Base-by-base conservation (phyloP, 1,140 invertebrate species). In the Coboldia fuscipes region DNA sequence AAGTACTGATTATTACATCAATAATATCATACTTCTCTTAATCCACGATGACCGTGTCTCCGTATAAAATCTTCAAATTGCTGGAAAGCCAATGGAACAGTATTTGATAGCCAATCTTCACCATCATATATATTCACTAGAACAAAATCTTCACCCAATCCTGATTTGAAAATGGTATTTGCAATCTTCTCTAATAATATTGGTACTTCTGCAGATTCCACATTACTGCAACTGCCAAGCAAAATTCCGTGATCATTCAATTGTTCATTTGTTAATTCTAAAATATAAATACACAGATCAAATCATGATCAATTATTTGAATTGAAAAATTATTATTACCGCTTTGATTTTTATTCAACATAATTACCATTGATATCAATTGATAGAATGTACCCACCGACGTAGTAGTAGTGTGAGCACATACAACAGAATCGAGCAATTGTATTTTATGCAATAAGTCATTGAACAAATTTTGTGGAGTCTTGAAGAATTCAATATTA, bases 21-120 rank as follows among this genome's bases (percentile, higher is more conserved):
- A 34, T 30, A 40, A 29, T 33, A 33, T 22, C 29, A 39, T 50
- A 78, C 74, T 59, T 86, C 82, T 53, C 70, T 66, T 19, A 77
- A 56, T 40, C 68, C 65, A 40, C 80, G 62, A 50, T 84, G 74
- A 2, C 78, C 80, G 45, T 83, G 74, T 38, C 61, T 56, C n/a
- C 65, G 41, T n/a, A 83, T 50, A 45, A 85, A 80, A 4, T 53
- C 39, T 2, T 58, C 40, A 19, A 76, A 63, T 29, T 63, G 46
- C 12, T 48, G 37, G 28, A 63, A 54, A 4, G 65, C 54, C n/a
- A 35, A 56, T 37, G 3, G 63, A 58, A 23, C 58, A 58, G 44
- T 72, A 60, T 1, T 43, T 43, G 41, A 63, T 45, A 81, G 45
- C 71, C 70, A 79, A 12, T 57, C 30, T 13, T 68, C 33, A 10